These are phyloP conservation scores for Halichoerus grypus DNA, from an alignment of 2,113 vertebrate genomes.

Conservation along the genomic window DNA sequence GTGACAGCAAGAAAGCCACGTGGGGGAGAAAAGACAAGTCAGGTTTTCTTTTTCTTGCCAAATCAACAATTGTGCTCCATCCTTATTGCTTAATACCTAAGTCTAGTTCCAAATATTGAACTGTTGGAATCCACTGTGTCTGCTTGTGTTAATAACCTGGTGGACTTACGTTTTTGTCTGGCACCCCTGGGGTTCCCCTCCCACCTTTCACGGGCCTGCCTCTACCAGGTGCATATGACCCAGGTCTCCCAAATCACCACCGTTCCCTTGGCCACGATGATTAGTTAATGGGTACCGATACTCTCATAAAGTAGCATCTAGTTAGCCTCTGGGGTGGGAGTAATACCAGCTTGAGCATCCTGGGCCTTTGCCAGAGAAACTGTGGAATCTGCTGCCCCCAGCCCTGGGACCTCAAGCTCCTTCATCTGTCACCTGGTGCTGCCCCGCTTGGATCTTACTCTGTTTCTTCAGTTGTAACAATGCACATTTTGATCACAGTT, in stretches of 20 bases:
- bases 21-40: not conserved
- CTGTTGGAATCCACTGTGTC: not conserved
- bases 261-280: not conserved
- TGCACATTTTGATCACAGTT: not conserved
- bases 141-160: not conserved
- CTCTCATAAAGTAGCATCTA: not conserved
- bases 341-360: not conserved
- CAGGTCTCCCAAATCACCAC: not conserved
- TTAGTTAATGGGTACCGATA: not conserved
- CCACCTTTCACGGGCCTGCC: not conserved
- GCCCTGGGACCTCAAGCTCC: not conserved
- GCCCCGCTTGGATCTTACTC: not conserved
- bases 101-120: not conserved
- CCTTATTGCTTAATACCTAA: not conserved
- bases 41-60: not conserved
- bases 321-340: not conserved
- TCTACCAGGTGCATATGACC: not conserved
- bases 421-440: not conserved
- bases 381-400: not conserved
- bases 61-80: not conserved
- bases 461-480: not conserved
- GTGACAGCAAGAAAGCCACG: not conserved
- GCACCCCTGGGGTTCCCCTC: not conserved
- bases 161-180: rapidly evolving
- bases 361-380: not conserved